These are phyloP conservation scores for Noctua comes DNA, from an alignment of 2,888 invertebrate genomes.

Conservation along the genomic window DNA sequence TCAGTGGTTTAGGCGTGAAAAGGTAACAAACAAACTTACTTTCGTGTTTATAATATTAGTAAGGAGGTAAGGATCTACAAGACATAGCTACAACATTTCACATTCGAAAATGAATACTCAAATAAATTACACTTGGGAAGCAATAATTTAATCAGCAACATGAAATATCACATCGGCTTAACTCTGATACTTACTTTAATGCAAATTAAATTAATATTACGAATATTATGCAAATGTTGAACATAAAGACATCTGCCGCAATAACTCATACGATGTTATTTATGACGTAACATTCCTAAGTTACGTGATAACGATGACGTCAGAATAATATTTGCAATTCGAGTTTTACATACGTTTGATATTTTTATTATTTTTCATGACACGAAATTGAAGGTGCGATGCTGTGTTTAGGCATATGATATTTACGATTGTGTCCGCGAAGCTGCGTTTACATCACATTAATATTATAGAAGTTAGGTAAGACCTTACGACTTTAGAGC, in stretches of 20 bases:
- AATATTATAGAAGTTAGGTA: background rate
- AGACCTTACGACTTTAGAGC: no score
- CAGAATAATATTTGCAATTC: slow-evolving; percentile 44
- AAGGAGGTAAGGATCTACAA: background rate
- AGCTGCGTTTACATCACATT: background rate
- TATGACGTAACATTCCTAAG: slow-evolving; percentile 45
- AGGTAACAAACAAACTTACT: no score
- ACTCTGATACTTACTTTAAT: slow-evolving; percentile 35
- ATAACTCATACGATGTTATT: slow-evolving; percentile 49
- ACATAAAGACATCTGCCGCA: slow-evolving; percentile 32
- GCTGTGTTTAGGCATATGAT: background rate
- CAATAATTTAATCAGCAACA: slow-evolving; percentile 36
- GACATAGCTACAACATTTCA: background rate
- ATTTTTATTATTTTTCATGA: slow-evolving; percentile 44
- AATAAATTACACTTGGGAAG: slow-evolving; percentile 41
- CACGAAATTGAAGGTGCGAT: background rate
- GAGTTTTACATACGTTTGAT: slow-evolving; percentile 16
- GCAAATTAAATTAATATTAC: slow-evolving; percentile 47
- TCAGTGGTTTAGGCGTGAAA: no score
- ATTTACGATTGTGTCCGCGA: slow-evolving; percentile 17
- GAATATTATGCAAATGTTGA: slow-evolving; percentile 37
- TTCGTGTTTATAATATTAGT: no score
- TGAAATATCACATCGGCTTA: slow-evolving; percentile 27
- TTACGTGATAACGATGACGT: slow-evolving; percentile 45
- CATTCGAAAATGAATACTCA: slow-evolving; percentile 20